Evolutionary conservation across 2,113 vertebrate genomes (phyloP).

Genomic region (Ornithorhynchus anatinus): DNA sequence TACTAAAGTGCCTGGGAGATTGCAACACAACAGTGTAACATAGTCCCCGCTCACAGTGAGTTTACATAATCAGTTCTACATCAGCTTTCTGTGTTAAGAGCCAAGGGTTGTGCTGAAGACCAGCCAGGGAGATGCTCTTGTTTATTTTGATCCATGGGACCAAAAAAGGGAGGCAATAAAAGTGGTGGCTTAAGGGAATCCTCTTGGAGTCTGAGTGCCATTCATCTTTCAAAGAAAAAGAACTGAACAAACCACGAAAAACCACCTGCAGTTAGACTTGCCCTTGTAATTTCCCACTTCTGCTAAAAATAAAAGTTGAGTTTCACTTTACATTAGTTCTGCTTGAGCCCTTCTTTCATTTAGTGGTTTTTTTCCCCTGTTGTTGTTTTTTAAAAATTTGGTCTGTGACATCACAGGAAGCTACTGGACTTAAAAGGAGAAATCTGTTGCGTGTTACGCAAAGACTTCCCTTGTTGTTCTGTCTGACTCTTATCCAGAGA

Average conservation of each 20-base stretch:
- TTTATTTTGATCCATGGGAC: too few species aligned
- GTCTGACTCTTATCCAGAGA: not conserved
- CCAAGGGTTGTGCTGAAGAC: too few species aligned
- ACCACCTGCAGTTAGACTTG: not conserved
- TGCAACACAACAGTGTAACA: too few species aligned
- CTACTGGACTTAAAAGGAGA: conserved; percentile 14
- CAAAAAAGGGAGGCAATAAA: too few species aligned
- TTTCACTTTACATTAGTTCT: conserved; percentile 1
- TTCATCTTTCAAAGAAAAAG: not conserved
- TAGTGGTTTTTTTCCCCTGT: conserved; percentile 5
- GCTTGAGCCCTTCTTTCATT: conserved; percentile 17
- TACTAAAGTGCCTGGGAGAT: too few species aligned
- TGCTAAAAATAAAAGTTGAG: conserved; percentile 14
- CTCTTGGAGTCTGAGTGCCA: not conserved
- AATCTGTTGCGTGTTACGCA: not conserved
- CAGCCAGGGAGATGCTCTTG: too few species aligned
- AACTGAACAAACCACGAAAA: not conserved
- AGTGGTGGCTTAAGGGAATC: not conserved
- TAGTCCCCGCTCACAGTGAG: too few species aligned
- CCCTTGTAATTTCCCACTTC: conserved; percentile 28
- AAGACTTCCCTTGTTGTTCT: not conserved
- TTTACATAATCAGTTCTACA: too few species aligned
- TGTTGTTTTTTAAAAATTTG: not conserved
- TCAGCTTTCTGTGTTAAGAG: too few species aligned
- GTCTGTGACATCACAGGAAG: conserved; percentile 28